These are phyloP conservation scores for Maniola jurtina DNA, from an alignment of 1,140 invertebrate species.

Conservation along the genomic window DNA sequence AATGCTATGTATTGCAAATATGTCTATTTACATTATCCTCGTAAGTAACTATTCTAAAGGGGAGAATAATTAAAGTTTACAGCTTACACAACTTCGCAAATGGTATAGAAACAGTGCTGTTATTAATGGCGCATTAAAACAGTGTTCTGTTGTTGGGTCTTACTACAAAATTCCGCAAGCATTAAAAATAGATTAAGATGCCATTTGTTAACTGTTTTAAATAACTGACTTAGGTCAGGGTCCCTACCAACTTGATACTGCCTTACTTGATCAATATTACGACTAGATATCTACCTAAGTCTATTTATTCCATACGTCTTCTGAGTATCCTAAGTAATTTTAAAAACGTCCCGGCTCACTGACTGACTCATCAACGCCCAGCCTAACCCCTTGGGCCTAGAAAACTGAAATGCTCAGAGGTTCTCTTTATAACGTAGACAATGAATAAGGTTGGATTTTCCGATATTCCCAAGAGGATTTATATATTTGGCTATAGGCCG, in stretches of 20 bases:
- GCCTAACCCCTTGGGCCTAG: too few species aligned
- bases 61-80: conserved; percentile 26
- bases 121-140: conserved; percentile 16
- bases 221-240: neutral
- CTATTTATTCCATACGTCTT: too few species aligned
- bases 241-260: neutral
- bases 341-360: too few species aligned
- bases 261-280: neutral
- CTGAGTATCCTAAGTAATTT: too few species aligned
- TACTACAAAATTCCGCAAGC: neutral
- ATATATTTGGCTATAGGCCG: too few species aligned
- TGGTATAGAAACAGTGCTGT: conserved; percentile 18
- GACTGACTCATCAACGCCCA: too few species aligned
- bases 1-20: too few species aligned
- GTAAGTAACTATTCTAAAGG: too few species aligned
- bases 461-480: too few species aligned
- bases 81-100: conserved; percentile 23
- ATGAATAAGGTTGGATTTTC: too few species aligned
- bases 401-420: too few species aligned
- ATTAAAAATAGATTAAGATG: neutral
- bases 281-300: neutral
- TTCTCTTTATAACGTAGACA: too few species aligned
- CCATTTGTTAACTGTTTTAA: neutral
- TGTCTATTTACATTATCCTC: neutral
- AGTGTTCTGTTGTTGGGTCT: neutral